Percentiles rank a stretch among this genome's conserved stretches.
These are phyloP conservation scores for Chloromyia formosa DNA, from an alignment of 2,888 invertebrate species.

Conservation along the genomic window DNA sequence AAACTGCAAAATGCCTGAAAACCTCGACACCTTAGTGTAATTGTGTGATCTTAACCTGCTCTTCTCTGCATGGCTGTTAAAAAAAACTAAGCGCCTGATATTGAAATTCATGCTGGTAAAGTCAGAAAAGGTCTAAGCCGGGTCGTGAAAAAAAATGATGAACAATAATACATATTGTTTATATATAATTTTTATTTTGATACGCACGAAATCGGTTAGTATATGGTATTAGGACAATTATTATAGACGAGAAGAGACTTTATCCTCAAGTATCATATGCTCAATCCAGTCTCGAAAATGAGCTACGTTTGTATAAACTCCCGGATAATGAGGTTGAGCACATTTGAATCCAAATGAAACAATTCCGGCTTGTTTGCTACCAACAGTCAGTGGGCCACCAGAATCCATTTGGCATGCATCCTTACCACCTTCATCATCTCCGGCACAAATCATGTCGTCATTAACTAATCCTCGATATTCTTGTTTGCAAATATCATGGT, in stretches of 20 bases:
- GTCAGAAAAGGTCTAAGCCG: too few species aligned
- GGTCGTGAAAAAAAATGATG: too few species aligned
- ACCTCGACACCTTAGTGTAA: too few species aligned
- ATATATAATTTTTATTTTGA: too few species aligned
- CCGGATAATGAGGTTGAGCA: constrained; percentile 28
- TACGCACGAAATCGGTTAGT: too few species aligned
- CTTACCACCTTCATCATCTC: constrained; percentile 62
- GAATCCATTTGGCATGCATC: constrained; percentile 44
- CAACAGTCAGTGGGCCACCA: constrained; percentile 37
- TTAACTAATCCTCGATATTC: constrained; percentile 58
- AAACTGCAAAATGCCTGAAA: too few species aligned
- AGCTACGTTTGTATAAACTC: constrained; percentile 38
- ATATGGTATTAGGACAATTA: too few species aligned
- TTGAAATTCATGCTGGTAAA: too few species aligned
- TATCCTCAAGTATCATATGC: constrained; percentile 8
- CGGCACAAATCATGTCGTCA: constrained; percentile 67
- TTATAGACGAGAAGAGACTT: neutral
- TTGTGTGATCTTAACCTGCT: too few species aligned
- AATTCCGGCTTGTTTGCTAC: constrained; percentile 27
- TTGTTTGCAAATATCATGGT: constrained; percentile 54
- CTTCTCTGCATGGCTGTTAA: too few species aligned
- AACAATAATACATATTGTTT: too few species aligned
- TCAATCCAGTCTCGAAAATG: constrained; percentile 40
- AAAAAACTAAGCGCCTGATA: too few species aligned
- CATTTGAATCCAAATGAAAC: constrained; percentile 40